Evolutionary conservation across 2,113 vertebrate genomes (phyloP).

Genomic region (Anser cygnoides): DNA sequence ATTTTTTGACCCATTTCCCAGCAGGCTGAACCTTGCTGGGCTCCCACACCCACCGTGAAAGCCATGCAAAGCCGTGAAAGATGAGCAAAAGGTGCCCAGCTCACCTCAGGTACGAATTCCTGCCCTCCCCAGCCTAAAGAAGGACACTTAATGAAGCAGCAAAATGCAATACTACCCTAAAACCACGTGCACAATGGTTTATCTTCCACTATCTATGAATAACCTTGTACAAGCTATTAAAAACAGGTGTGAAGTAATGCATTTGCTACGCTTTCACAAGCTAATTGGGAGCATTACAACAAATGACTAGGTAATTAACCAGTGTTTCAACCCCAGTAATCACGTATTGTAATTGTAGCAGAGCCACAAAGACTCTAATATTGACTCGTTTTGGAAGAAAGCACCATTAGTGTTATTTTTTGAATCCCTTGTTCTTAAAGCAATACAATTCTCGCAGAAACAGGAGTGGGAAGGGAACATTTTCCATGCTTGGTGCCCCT

Average conservation of each 20-base stretch:
- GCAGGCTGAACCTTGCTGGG: not conserved
- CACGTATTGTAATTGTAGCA: not conserved
- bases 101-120: not conserved
- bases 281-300: constrained; percentile 41
- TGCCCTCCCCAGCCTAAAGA: not conserved
- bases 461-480: accelerated
- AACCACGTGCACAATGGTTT: not conserved
- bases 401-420: not conserved
- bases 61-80: not conserved
- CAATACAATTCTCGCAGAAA: not conserved
- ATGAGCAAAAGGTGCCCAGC: not conserved
- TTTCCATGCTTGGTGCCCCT: not conserved
- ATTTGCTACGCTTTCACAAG: constrained; percentile 18
- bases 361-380: not conserved
- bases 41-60: not conserved
- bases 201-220: constrained; percentile 9
- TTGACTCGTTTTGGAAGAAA: not conserved
- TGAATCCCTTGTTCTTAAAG: not conserved
- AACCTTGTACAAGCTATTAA: not conserved
- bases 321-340: constrained; percentile 23
- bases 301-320: constrained; percentile 55
- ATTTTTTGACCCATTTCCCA: not conserved
- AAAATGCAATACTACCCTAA: not conserved
- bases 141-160: not conserved
- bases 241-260: constrained; percentile 21